Evolutionary conservation across 2,888 invertebrate species (phyloP), one percentile per base, ranked within the genome.

Genomic region (Oeneis ivallda): DNA sequence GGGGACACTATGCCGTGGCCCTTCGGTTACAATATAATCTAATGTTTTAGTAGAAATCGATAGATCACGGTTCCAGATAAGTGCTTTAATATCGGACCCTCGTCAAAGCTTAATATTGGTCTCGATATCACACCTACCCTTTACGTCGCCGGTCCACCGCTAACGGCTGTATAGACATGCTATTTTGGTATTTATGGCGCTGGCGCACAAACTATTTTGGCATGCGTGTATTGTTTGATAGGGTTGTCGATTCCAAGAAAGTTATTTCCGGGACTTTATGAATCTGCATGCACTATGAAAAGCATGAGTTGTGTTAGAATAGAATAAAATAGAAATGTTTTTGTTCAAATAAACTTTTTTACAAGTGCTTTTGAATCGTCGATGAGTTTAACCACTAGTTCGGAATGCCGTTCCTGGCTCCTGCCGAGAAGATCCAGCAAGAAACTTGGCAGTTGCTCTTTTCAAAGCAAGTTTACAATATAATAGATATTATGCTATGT

Each of bases 21-120:
- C 43, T 10, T 10, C 58, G 15, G 11, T 52, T 32, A 66, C 69
- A 71, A 68, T 66, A 72, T 72, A 72, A 71, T 69, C 68, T 66
- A 72, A 71, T 72, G 65, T 72, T 71, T 66, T 65, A 68, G 64
- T 58, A 62, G 45, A 68, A 69, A 72, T 72, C 72, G 66, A 72
- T 72, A 72, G 71, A 72, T 72, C 72, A 71, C 67, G 69, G 66
- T 53, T 64, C 61, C 52, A 68, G 69, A 69, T 70, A 70, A 72
- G 65, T 68, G 65, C 69, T 69, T 65, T 76, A 82, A 81, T 80
- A 81, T 78, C 74, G 74, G 79, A 83, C 83, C 83, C 83, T 76
- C 79, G 84, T 84, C 83, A 79, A 75, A 72, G 70, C 73, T 77
- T 69, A 59, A 69, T 69, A 69, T 69, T 66, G 67, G 65, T 58